phyloP scores from a whole-genome alignment of 2,888 invertebrate genomes.

The Anorthoa munda region DNA sequence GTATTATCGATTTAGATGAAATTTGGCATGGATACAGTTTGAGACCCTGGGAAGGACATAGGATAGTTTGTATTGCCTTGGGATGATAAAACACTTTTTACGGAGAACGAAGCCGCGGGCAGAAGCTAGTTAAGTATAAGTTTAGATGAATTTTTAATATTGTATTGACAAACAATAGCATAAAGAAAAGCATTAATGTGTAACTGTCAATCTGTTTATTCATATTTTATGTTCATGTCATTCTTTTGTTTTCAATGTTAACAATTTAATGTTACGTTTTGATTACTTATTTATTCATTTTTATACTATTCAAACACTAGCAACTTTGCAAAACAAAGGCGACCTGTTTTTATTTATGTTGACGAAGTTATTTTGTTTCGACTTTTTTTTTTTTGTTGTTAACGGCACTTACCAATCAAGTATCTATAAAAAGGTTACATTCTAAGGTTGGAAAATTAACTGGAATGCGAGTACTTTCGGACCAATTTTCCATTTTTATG shows the following conservation, averaged over 20 bases:
- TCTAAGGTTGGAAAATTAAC: too few relatives aligned
- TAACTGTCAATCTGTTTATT: slow-evolving; percentile 35
- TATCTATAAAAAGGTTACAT: too few relatives aligned
- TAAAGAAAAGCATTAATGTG: slow-evolving; percentile 18
- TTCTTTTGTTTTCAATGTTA: slow-evolving; percentile 33
- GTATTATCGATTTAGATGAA: too few relatives aligned
- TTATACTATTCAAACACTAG: slow-evolving; percentile 16
- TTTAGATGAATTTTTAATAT: neutral
- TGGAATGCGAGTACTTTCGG: too few relatives aligned
- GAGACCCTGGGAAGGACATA: too few relatives aligned
- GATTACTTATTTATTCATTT: slow-evolving; percentile 6
- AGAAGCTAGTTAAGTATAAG: neutral
- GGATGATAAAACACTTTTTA: too few relatives aligned
- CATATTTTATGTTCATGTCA: slow-evolving; percentile 1
- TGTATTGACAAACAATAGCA: neutral
- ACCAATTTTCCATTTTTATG: too few relatives aligned
- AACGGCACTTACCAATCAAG: neutral
- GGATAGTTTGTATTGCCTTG: too few relatives aligned
- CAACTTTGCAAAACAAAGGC: neutral
- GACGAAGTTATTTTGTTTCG: neutral
- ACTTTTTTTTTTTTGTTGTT: neutral
- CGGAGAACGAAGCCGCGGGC: too few relatives aligned
- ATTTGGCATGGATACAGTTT: too few relatives aligned
- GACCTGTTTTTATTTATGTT: slow-evolving; percentile 6
- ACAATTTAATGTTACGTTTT: neutral